Percentiles rank a stretch among this genome's conserved stretches.
These are phyloP conservation scores for Steinernema carpocapsae DNA, from an alignment of 2,888 invertebrate genomes.

Conservation along the genomic window DNA sequence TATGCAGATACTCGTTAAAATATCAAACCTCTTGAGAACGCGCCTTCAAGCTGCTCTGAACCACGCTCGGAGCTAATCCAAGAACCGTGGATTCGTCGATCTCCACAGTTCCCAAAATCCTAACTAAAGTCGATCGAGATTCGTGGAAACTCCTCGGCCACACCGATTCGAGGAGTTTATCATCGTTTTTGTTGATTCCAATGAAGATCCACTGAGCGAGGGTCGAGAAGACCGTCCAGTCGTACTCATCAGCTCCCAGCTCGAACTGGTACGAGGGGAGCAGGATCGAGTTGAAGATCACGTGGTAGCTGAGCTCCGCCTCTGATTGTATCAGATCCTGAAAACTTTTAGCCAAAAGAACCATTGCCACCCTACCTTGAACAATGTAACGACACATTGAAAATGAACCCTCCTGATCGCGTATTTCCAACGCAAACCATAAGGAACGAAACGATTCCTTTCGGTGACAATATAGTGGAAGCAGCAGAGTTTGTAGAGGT, in stretches of 20 bases:
- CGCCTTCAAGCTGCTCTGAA: neutral
- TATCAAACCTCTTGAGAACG: no score
- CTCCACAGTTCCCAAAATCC: neutral
- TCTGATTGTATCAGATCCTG: conserved; percentile 22
- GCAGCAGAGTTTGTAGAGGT: conserved; percentile 48
- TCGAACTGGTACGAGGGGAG: conserved; percentile 13
- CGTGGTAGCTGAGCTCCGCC: conserved; percentile 26
- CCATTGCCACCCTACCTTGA: conserved; percentile 46
- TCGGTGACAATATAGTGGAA: conserved; percentile 47
- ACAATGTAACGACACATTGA: conserved; percentile 44
- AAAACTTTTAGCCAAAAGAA: neutral
- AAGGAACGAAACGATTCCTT: conserved; percentile 46
- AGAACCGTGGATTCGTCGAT: conserved; percentile 5
- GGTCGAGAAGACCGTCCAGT: conserved; percentile 19
- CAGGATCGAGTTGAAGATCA: conserved; percentile 18
- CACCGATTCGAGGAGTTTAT: conserved; percentile 39
- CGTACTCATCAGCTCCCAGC: neutral
- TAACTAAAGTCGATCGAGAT: neutral
- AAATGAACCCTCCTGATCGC: conserved; percentile 40
- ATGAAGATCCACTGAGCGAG: conserved; percentile 47
- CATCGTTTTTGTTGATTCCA: conserved; percentile 46
- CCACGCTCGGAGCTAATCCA: neutral
- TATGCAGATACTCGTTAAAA: neutral
- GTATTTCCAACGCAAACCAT: conserved; percentile 44
- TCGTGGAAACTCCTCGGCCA: conserved; percentile 26